phyloP scores from a whole-genome alignment of 2,888 invertebrate species.

The Campaea margaritaria region DNA sequence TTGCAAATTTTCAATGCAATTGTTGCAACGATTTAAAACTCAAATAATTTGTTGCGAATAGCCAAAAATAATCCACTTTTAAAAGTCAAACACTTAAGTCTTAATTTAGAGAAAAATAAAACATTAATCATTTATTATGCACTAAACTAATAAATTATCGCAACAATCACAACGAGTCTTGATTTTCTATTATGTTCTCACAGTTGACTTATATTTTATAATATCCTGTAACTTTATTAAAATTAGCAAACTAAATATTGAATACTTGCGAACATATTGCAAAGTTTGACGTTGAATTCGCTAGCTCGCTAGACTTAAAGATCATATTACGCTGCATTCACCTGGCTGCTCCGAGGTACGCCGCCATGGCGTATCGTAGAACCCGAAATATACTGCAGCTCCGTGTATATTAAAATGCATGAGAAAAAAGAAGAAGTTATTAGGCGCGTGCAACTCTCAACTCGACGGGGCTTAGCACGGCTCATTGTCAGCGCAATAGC shows the following conservation, averaged over 20 bases:
- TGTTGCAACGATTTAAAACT: no score
- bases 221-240: not conserved
- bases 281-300: constrained; percentile 8
- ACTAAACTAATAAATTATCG: no score
- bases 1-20: no score
- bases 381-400: not conserved
- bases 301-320: constrained; percentile 29
- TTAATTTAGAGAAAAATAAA: no score
- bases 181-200: not conserved
- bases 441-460: constrained; percentile 63
- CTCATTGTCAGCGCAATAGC: constrained; percentile 74
- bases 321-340: constrained; percentile 57
- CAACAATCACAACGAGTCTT: no score
- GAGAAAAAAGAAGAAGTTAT: constrained; percentile 56
- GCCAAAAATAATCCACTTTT: no score
- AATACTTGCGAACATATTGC: constrained; percentile 6
- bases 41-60: no score
- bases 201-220: no score
- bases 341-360: constrained; percentile 56
- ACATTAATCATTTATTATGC: no score
- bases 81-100: no score
- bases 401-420: constrained; percentile 23
- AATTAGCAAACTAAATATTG: not conserved
- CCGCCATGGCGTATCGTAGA: constrained; percentile 26
- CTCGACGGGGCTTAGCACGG: constrained; percentile 63